A percentile compares a stretch with the other conserved stretches of the same genome.
phyloP scores from a whole-genome alignment of 2,888 invertebrate species.

The Cryptocheilus praepositus region DNA sequence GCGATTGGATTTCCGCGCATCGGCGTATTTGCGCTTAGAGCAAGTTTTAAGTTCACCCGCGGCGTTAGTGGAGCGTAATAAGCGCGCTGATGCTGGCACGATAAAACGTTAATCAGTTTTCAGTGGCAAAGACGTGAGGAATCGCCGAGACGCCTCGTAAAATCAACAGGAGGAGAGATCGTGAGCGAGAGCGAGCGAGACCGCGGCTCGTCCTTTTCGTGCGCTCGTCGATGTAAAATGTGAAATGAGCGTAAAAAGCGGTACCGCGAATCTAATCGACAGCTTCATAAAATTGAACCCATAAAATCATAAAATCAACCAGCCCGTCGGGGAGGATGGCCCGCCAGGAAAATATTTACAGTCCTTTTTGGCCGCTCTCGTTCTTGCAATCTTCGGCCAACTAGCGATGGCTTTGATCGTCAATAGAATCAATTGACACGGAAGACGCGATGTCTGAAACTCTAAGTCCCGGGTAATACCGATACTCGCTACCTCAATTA shows the following conservation, averaged over 20 bases:
- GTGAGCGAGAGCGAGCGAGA: background rate
- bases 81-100: too few species aligned
- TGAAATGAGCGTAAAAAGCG: constrained; percentile 56
- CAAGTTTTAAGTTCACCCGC: too few species aligned
- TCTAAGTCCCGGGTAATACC: too few species aligned
- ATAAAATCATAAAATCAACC: constrained; percentile 73
- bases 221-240: constrained; percentile 37
- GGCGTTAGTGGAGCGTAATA: too few species aligned
- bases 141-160: constrained; percentile 7
- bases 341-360: constrained; percentile 62
- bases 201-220: background rate
- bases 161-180: background rate
- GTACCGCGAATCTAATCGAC: constrained; percentile 72
- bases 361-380: constrained; percentile 54
- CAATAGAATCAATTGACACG: constrained; percentile 11
- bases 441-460: too few species aligned
- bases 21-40: too few species aligned
- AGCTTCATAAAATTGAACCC: constrained; percentile 73
- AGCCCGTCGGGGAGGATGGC: constrained; percentile 51
- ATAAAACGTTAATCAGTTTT: too few species aligned
- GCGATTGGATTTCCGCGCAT: too few species aligned
- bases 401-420: constrained; percentile 46
- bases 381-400: constrained; percentile 38
- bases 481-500: too few species aligned
- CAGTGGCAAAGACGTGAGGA: too few species aligned